phyloP scores from a whole-genome alignment of 2,888 invertebrate species.

The Agrotis ipsilon region DNA sequence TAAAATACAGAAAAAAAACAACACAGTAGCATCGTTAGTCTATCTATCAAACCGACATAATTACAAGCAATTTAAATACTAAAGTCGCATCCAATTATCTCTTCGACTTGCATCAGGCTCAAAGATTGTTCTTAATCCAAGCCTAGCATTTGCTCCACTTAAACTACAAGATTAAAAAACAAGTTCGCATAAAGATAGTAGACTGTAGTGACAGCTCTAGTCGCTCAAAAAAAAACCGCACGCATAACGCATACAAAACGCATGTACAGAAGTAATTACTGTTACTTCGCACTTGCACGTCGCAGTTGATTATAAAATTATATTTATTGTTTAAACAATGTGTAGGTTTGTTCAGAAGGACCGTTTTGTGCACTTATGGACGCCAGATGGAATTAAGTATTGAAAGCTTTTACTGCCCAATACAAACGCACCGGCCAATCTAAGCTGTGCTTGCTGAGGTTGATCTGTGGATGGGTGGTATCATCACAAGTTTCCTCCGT shows the following conservation, averaged over 20 bases:
- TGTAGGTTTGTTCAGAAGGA: conserved; percentile 24
- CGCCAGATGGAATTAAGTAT: too few relatives aligned
- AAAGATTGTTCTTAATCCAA: conserved; percentile 20
- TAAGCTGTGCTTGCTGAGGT: too few relatives aligned
- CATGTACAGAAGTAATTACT: conserved; percentile 56
- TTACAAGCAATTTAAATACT: conserved; percentile 33
- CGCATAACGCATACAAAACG: conserved; percentile 50
- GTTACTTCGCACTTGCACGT: conserved; percentile 61
- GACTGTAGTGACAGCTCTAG: conserved; percentile 44
- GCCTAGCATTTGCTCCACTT: conserved; percentile 37
- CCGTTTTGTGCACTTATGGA: background rate
- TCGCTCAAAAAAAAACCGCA: conserved; percentile 29
- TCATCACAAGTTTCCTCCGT: too few relatives aligned
- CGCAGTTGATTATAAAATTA: conserved; percentile 63
- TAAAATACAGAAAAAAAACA: background rate
- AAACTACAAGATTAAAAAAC: conserved; percentile 34
- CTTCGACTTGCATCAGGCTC: conserved; percentile 2
- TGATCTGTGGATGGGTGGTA: too few relatives aligned
- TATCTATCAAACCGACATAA: conserved; percentile 6
- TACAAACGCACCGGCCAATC: too few relatives aligned
- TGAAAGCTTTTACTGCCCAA: too few relatives aligned
- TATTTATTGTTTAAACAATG: conserved; percentile 58
- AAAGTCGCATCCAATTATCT: conserved; percentile 33
- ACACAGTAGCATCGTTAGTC: background rate
- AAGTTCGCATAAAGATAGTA: conserved; percentile 40